Evolutionary conservation across 1,140 invertebrate genomes (phyloP).

Genomic region (Papilio machaon): DNA sequence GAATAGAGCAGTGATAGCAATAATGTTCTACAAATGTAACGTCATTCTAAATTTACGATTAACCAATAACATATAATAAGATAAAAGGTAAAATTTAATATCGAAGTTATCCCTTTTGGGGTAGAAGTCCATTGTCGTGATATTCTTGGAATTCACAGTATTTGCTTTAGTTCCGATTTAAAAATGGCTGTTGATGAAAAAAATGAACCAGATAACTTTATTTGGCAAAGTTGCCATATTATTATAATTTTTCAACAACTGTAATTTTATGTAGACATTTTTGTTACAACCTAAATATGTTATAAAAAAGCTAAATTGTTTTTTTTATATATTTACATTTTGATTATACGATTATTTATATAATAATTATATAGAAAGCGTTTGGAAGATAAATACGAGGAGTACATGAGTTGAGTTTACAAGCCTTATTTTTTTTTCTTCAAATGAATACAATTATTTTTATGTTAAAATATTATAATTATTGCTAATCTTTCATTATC

Average conservation of each 20-base stretch:
- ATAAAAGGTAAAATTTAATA: background rate
- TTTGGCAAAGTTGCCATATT: background rate
- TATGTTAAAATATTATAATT: background rate
- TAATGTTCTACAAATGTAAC: background rate
- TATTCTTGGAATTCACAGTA: too few species aligned
- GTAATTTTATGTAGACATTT: background rate
- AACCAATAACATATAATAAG: background rate
- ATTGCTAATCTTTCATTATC: background rate
- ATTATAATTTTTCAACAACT: background rate
- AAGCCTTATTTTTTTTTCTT: background rate
- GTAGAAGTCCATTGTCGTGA: too few species aligned
- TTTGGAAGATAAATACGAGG: slow-evolving; percentile 6
- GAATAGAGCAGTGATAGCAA: background rate
- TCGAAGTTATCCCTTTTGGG: too few species aligned
- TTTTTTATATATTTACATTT: slow-evolving; percentile 11
- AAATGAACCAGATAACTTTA: background rate
- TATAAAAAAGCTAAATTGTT: background rate
- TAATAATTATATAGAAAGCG: background rate
- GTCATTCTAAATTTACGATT: background rate
- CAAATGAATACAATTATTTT: background rate
- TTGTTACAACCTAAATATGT: background rate
- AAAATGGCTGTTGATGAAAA: too few species aligned
- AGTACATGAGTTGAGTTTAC: background rate
- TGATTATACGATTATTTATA: background rate
- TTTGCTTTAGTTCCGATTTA: too few species aligned